Base-by-base conservation (phyloP, 2,113 vertebrate species). In the Eulemur rufifrons region DNA sequence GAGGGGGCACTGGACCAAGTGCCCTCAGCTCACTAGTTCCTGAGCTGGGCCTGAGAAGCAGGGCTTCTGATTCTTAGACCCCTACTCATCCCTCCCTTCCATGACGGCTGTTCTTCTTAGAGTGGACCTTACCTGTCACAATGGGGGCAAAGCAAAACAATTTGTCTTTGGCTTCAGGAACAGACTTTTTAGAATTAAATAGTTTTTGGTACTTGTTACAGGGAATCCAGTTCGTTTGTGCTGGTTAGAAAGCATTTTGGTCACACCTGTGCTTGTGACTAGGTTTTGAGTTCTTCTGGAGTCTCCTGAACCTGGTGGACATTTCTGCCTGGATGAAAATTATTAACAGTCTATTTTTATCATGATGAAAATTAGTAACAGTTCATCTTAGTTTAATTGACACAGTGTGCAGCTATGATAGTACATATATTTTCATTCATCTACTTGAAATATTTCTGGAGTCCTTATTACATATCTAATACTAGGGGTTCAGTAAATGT, bases 381-480 rank as follows among this genome's bases (percentile, higher is more conserved):
- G 63, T 90, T 97, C 45, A 56, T 84, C 34, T 89, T 64, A 78
- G n/a, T 56, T 66, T 92, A 42, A 59, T 71, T 90, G 37, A 10
- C 32, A 74, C 20, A 37, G 6, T 73, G 2, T 76, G 13, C 5
- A 63, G n/a, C 37, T 69, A 6, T 90, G 54, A 56, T 13, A 69
- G 14, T 71, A 86, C 27, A 8, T 77, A n/a, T 50, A 68, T 89
- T 71, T 95, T 91, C 37, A 73, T 91, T 90, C 0, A 29, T 66
- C 2, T 77, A 45, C n/a, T 93, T 94, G 73, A 94, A 89, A 54
- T 86, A 74, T 82, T 63, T 93, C 45, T 76, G 37, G 13, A 83
- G 6, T 56, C 4, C 32, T 17, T 63, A 37, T 69, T 91, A 25
- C 42, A 37, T 50, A 20, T 50, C 5, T 81, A 84, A 23, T 64